Evolutionary conservation across 2,113 vertebrate genomes (phyloP).

Genomic region (Pholis gunnellus): DNA sequence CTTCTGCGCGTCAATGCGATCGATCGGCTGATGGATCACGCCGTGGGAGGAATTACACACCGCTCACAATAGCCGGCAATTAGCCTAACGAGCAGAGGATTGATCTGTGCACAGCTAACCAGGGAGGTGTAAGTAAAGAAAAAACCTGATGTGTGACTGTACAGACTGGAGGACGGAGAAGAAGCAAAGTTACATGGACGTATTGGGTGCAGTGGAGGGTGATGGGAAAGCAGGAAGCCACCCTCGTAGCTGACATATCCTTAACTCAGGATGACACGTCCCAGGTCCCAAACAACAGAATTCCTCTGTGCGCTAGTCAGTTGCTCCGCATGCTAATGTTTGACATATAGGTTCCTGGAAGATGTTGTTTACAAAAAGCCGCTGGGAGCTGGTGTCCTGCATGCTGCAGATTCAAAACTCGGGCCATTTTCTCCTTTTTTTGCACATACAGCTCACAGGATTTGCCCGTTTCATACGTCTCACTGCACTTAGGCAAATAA

Average conservation of each 20-base stretch:
- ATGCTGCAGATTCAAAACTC: slow-evolving; percentile 13
- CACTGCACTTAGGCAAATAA: slow-evolving; percentile 46
- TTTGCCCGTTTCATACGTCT: slow-evolving; percentile 33
- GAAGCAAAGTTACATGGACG: background rate
- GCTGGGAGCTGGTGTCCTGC: slow-evolving; percentile 18
- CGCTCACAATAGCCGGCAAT: slow-evolving; percentile 71
- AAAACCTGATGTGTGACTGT: slow-evolving; percentile 7
- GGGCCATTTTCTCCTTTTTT: slow-evolving; percentile 18
- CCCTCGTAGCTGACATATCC: slow-evolving; percentile 38
- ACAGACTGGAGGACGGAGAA: background rate
- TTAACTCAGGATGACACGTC: slow-evolving; percentile 46
- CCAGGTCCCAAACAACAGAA: slow-evolving; percentile 62
- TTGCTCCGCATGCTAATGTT: slow-evolving; percentile 53
- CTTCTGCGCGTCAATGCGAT: slow-evolving; percentile 53
- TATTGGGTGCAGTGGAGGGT: slow-evolving; percentile 2
- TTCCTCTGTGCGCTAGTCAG: slow-evolving; percentile 32
- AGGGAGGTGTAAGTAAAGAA: slow-evolving; percentile 10
- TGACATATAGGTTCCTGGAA: slow-evolving; percentile 60
- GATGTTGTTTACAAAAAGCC: slow-evolving; percentile 54
- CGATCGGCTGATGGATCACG: slow-evolving; percentile 71
- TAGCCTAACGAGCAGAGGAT: slow-evolving; percentile 72
- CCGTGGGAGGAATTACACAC: slow-evolving; percentile 54
- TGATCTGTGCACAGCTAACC: slow-evolving; percentile 51
- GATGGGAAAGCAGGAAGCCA: slow-evolving; percentile 33
- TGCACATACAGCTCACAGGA: slow-evolving; percentile 35